Evolutionary conservation across 2,113 vertebrate genomes (phyloP), one percentile per base, ranked within the genome.

Genomic region (Albula glossodonta): DNA sequence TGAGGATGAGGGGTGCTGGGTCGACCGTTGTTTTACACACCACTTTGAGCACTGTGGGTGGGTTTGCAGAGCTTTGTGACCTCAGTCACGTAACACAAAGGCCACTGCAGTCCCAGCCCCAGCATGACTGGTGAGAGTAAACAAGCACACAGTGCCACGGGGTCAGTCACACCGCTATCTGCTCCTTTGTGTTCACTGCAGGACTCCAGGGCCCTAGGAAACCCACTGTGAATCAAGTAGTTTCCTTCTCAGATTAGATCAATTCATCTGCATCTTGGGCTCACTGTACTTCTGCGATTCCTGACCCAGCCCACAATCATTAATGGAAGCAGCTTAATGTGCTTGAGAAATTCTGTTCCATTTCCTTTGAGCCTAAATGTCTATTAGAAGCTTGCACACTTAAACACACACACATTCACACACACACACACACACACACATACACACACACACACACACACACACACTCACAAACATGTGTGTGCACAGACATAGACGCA

Each of bases 41-140:
- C 9, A 74, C n/a, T 74, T n/a, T 31, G 31, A 41, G 31, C 31
- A 0, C 31, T 41, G 0, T 41, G 31, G 31, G 31, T 41, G 31
- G 31, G 31, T 41, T 41, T 41, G 31, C 70, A 74, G 70, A 74
- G 70, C 66, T 86, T 84, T 89, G 90, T 94, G 92, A 91, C 90
- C 85, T 89, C 82, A 86, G 91, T 95, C 92, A 94, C 92, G 88
- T 92, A 93, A 84, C 86, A 56, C 89, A 90, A 86, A 82, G 60
- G 83, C 85, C 85, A 87, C 87, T 78, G 41, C 84, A 83, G 83
- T 22, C 83, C 19, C 81, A 80, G 80, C 87, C 84, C 83, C 52
- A 82, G 84, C 86, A 83, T 88, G 88, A 87, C 86, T 88, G 70
- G 60, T 86, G 49, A 88, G 90, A 93, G 91, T 92, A 93, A 94